phyloP scores from a whole-genome alignment of 2,113 vertebrate species.

The Sminthopsis crassicaudata region DNA sequence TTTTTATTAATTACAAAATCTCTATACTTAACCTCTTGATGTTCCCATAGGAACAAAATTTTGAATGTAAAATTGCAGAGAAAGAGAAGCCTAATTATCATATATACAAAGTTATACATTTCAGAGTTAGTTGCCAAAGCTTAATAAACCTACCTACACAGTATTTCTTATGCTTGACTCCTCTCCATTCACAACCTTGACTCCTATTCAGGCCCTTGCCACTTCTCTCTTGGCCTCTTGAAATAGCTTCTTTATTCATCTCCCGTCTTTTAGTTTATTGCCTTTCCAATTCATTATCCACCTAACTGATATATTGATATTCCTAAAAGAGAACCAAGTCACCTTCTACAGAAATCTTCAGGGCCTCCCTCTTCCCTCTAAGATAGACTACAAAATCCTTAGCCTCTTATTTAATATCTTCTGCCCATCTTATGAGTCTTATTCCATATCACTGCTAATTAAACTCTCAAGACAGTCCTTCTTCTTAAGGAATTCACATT shows the following conservation, averaged over 20 bases:
- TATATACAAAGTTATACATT: no score
- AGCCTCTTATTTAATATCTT: not conserved
- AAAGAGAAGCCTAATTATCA: no score
- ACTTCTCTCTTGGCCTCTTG: no score
- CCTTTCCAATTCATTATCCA: not conserved
- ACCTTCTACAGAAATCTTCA: not conserved
- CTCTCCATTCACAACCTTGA: not conserved
- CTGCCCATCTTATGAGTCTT: not conserved
- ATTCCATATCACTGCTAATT: not conserved
- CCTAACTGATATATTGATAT: not conserved
- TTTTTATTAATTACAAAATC: no score
- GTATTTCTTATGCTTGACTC: no score
- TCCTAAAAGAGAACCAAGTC: not conserved
- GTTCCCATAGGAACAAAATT: no score
- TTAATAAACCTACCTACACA: not conserved
- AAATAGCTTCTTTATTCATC: not conserved
- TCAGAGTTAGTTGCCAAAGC: not conserved
- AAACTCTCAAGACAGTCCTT: not conserved
- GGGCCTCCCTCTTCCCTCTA: not conserved
- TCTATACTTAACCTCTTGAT: not conserved
- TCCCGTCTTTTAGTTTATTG: not conserved
- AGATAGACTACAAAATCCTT: not conserved
- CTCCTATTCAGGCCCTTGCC: no score
- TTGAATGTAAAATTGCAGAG: no score
- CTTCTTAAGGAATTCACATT: not conserved